Evolutionary conservation across 1,140 invertebrate species (phyloP).

Genomic region (Drosophila mojavensis): DNA sequence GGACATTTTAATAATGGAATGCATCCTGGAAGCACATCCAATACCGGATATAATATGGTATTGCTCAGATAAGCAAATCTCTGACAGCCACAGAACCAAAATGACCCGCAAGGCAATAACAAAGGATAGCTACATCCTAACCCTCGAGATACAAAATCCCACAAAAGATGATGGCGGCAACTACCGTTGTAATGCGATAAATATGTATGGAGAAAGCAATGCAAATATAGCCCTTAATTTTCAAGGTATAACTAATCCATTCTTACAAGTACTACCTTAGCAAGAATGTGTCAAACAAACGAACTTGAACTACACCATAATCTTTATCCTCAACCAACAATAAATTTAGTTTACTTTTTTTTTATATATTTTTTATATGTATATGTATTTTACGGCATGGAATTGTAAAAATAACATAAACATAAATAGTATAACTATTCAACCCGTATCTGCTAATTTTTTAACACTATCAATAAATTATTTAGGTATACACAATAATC

Average conservation of each 20-base stretch:
- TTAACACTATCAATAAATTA: no score
- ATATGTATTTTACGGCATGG: no score
- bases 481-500: no score
- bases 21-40: slow-evolving; percentile 96
- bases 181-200: slow-evolving; percentile 99
- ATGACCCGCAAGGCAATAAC: slow-evolving; percentile 93
- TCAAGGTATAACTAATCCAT: slow-evolving; percentile 90
- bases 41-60: slow-evolving; percentile 98
- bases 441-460: no score
- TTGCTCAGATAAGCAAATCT: slow-evolving; percentile 93
- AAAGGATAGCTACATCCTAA: slow-evolving; percentile 95
- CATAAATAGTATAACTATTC: no score
- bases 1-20: slow-evolving; percentile 97
- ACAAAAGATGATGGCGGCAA: slow-evolving; percentile 97
- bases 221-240: slow-evolving; percentile 99
- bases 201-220: slow-evolving; percentile 99
- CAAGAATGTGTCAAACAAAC: neutral
- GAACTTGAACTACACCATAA: neutral
- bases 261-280: slow-evolving; percentile 10
- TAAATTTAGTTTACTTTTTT: neutral
- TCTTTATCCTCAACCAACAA: slow-evolving; percentile 1
- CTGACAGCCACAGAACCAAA: slow-evolving; percentile 92
- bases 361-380: neutral
- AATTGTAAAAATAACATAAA: no score
- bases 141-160: slow-evolving; percentile 96